Evolutionary conservation across 2,888 invertebrate species (phyloP).

Genomic region (Galerucella nymphaeae): DNA sequence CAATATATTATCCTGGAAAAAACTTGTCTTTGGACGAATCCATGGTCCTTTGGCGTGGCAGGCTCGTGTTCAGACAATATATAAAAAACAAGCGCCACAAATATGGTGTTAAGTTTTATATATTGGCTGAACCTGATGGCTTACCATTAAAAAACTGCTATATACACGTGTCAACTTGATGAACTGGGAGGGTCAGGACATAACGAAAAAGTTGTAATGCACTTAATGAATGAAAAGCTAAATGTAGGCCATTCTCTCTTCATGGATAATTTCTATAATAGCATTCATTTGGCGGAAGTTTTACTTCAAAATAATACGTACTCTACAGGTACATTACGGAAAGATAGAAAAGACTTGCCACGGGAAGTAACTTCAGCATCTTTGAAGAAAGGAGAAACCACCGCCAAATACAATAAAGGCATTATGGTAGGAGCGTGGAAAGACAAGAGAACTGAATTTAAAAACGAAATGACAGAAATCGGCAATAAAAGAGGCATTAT

Average conservation of each 20-base stretch:
- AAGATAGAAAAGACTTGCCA: constrained; percentile 7
- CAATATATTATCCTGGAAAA: constrained; percentile 22
- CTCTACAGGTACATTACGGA: constrained; percentile 16
- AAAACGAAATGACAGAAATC: too few relatives aligned
- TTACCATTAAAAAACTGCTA: not conserved
- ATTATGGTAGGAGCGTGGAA: too few relatives aligned
- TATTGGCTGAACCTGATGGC: constrained; percentile 24
- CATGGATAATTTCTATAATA: constrained; percentile 17
- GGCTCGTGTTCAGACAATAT: constrained; percentile 29
- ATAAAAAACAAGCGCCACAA: too few relatives aligned
- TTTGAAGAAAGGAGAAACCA: too few relatives aligned
- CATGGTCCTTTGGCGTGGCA: constrained; percentile 24
- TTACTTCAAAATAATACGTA: constrained; percentile 2
- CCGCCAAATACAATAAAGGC: too few relatives aligned
- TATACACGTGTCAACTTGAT: constrained; percentile 13
- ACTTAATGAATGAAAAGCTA: constrained; percentile 10
- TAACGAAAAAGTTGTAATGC: constrained; percentile 12
- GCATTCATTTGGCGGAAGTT: constrained; percentile 1
- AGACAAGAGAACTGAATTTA: too few relatives aligned
- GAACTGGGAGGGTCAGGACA: constrained; percentile 14
- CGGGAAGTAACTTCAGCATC: too few relatives aligned
- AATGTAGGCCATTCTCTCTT: not conserved
- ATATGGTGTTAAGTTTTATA: constrained; percentile 22
- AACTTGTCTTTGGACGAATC: constrained; percentile 17
- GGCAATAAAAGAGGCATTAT: too few relatives aligned